Percentiles rank a stretch among this genome's conserved stretches.
Evolutionary conservation across 37 sponge, comb jelly and placozoan genomes (phyloP).

Genomic region (Lycopodina hypogea): DNA sequence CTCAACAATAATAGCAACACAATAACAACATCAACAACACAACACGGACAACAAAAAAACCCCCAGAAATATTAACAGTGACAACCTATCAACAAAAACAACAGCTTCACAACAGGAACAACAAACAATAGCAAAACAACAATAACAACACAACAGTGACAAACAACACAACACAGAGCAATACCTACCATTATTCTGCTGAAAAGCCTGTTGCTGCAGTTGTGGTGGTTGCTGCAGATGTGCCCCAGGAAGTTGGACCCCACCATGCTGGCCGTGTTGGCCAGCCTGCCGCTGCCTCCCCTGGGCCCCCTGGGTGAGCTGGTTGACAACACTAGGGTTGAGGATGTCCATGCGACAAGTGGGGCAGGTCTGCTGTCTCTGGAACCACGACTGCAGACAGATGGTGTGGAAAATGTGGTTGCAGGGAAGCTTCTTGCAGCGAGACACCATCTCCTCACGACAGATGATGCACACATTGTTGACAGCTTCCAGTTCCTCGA

Average conservation of each 20-base stretch:
- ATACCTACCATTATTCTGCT: conserved; percentile 7
- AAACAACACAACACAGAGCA: too few species aligned
- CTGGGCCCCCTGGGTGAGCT: conserved; percentile 1
- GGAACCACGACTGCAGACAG: conserved; percentile 98
- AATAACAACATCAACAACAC: too few species aligned
- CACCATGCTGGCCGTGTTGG: not conserved
- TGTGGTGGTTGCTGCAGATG: conserved; percentile 20
- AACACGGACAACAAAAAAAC: too few species aligned
- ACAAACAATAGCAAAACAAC: too few species aligned
- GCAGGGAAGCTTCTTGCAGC: conserved; percentile 94
- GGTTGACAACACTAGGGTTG: not conserved
- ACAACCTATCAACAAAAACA: too few species aligned
- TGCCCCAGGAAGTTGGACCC: not conserved
- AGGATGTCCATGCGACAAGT: conserved; percentile 81
- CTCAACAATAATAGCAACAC: too few species aligned
- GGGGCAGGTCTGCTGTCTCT: conserved; percentile 95
- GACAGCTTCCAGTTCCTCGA: conserved; percentile 74
- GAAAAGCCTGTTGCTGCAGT: not conserved
- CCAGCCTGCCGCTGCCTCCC: not conserved
- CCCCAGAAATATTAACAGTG: too few species aligned
- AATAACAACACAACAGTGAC: too few species aligned
- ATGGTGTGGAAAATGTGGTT: conserved; percentile 93
- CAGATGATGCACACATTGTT: conserved; percentile 94
- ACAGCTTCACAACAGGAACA: too few species aligned
- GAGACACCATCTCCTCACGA: conserved; percentile 84